Conservation (phyloP, 2,113 vertebrate genomes). For the Hiodon tergisus region DNA sequence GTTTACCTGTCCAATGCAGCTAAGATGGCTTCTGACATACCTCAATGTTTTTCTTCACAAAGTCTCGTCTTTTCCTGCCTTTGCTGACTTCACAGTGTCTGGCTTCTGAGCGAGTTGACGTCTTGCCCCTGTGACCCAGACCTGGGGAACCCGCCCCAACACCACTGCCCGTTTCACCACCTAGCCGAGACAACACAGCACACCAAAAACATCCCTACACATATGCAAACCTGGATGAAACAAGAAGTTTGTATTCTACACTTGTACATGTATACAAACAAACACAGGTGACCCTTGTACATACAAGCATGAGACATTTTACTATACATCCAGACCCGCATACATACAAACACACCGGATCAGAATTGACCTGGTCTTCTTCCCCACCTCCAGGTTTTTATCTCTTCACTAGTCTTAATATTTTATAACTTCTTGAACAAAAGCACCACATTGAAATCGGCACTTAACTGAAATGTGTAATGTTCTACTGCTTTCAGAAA, state of each 20-base stretch:
- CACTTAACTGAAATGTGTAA: neutral
- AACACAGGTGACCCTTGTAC: neutral
- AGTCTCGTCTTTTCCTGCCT: conserved; percentile 66
- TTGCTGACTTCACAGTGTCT: conserved; percentile 35
- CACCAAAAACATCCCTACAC: too few relatives aligned
- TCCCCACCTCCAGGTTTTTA: neutral
- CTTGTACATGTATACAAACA: neutral
- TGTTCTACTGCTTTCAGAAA: neutral
- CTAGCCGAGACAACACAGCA: neutral
- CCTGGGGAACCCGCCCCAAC: conserved; percentile 27
- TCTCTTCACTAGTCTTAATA: neutral
- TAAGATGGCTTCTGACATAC: conserved; percentile 63
- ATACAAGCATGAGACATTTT: too few relatives aligned
- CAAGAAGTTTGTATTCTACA: too few relatives aligned
- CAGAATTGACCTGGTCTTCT: neutral
- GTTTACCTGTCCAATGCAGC: conserved; percentile 28
- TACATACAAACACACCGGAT: neutral
- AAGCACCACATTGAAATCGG: too few relatives aligned
- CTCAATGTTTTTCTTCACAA: conserved; percentile 86
- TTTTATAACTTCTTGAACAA: conserved; percentile 23
- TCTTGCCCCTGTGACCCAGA: conserved; percentile 24
- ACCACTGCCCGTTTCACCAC: conserved; percentile 36
- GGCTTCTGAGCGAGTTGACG: conserved; percentile 30
- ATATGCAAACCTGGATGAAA: too few relatives aligned
- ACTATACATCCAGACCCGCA: too few relatives aligned